Evolutionary conservation across 2,888 invertebrate species (phyloP).

Genomic region (Hyles lineata): DNA sequence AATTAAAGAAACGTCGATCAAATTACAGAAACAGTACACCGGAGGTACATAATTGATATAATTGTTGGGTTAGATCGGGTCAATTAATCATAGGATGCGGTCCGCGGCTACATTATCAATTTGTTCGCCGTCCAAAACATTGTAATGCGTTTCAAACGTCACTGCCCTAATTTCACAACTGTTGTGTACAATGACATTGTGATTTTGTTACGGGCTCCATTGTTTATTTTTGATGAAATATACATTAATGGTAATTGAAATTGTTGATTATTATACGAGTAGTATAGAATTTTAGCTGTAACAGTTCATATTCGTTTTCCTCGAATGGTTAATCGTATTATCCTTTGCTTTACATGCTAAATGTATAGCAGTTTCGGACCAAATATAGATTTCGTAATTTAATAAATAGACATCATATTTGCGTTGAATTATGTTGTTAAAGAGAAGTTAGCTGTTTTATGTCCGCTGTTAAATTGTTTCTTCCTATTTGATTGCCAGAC

Average conservation of each 20-base stretch:
- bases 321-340: too few relatives aligned
- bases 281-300: not conserved
- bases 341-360: too few relatives aligned
- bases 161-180: slow-evolving; percentile 19
- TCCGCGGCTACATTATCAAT: slow-evolving; percentile 66
- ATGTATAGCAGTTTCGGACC: too few relatives aligned
- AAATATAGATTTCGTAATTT: too few relatives aligned
- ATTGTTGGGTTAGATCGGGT: slow-evolving; percentile 80
- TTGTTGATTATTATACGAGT: not conserved
- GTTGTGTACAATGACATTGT: slow-evolving; percentile 10
- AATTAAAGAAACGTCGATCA: slow-evolving; percentile 55
- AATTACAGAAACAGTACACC: slow-evolving; percentile 62
- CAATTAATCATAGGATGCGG: slow-evolving; percentile 80
- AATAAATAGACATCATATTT: too few relatives aligned
- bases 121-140: slow-evolving; percentile 67
- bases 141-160: slow-evolving; percentile 27
- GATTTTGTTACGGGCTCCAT: not conserved
- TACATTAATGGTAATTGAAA: not conserved
- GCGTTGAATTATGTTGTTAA: too few relatives aligned
- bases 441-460: too few relatives aligned
- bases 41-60: slow-evolving; percentile 83
- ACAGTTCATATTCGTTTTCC: too few relatives aligned
- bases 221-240: not conserved
- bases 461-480: too few relatives aligned
- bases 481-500: too few relatives aligned